Base-by-base conservation (phyloP, 2,113 vertebrate species). In the Triplophysa rosa region DNA sequence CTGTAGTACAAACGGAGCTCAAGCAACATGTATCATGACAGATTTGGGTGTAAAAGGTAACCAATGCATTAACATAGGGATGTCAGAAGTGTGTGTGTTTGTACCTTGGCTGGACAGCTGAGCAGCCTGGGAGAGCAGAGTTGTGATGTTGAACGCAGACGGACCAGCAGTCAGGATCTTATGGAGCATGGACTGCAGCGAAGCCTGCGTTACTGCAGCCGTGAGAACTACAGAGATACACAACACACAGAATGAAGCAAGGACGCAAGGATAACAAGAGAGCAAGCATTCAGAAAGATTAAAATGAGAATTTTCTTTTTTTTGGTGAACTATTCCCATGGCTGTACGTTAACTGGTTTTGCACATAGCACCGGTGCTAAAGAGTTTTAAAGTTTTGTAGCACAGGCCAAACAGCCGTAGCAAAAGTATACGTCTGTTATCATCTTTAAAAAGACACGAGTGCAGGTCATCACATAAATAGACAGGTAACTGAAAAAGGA, bases 201-300 rank as follows among this genome's bases (percentile, higher is more conserved):
- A 99, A 80, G 98, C 98, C 92, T 99, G 98, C 88, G 98, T 99
- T 89, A 99, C 98, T 87, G 98, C 98, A 92, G 98, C 98, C 92
- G 96, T 98, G 91, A 99, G 94, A 93, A 98, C 98, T 98, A 45
- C 4, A 77, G 33, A 71, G 16, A 80, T 10, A 49, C 17, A 87
- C 12, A 85, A 9, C n/a, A 45, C 33, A 76, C 33, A 54, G 21
- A 69, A 69, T 70, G 17, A 76, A 69, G 29, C 82, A 54, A 74
- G 21, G 33, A 42, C 17, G 45, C 40, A 59, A 66, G 13, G 62
- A 74, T 21, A 63, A n/a, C 45, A 76, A 52, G 29, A 82, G 56
- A 73, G 52, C n/a, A 74, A n/a, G 19, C 23, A 42, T 45, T 59
- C 24, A 56, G 7, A 21, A 54, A 52, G 0, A 42, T 5, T 19